Evolutionary conservation across 1,140 invertebrate species (phyloP).

Genomic region (Ceratosolen solmsi): DNA sequence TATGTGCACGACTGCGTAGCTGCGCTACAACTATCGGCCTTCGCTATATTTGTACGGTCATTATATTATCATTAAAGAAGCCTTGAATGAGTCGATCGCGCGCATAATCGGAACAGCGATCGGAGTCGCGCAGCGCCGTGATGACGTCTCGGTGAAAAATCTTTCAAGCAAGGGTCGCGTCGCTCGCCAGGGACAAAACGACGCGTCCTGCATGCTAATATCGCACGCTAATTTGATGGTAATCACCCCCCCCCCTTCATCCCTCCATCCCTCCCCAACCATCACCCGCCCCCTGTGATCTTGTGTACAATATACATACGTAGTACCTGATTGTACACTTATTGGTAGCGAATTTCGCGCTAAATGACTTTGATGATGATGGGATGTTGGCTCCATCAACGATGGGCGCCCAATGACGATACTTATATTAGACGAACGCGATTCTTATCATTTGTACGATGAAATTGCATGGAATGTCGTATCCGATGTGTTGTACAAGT

Average conservation of each 20-base stretch:
- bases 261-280: too few relatives aligned
- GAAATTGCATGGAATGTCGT: constrained; percentile 36
- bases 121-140: not conserved
- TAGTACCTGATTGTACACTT: not conserved
- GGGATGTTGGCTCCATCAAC: not conserved
- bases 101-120: constrained; percentile 14
- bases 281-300: too few relatives aligned
- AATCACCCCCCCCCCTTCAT: constrained; percentile 24
- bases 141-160: not conserved
- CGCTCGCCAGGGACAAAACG: constrained; percentile 35
- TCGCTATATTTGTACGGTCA: constrained; percentile 23
- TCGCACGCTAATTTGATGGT: constrained; percentile 41
- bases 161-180: constrained; percentile 19
- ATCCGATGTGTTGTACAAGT: not conserved
- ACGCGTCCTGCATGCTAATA: constrained; percentile 36
- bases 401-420: constrained; percentile 7
- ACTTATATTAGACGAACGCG: not conserved
- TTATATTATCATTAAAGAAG: constrained; percentile 44
- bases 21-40: not conserved
- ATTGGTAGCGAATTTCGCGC: constrained; percentile 34
- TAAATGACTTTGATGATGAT: constrained; percentile 45
- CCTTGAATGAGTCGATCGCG: constrained; percentile 35
- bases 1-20: not conserved
- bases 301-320: constrained; percentile 4
- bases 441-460: constrained; percentile 38